Percentiles rank a stretch among this genome's conserved stretches.
These are phyloP conservation scores for Eulemur albifrons DNA, from an alignment of 2,797 vertebrate genomes.

Conservation along the genomic window DNA sequence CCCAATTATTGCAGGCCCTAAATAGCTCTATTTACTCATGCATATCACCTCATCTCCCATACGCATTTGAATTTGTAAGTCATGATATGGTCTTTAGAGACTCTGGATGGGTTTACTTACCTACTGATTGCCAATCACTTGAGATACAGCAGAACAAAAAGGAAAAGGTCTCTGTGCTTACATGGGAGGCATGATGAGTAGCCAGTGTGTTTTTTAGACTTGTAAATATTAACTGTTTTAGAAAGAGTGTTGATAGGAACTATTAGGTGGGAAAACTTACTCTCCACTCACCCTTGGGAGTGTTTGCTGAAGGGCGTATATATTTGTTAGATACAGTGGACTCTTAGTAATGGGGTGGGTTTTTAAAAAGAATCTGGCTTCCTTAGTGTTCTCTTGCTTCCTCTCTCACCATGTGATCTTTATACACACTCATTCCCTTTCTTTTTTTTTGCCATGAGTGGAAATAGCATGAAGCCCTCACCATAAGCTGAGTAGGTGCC, in stretches of 20 bases:
- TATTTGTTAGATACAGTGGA: background rate
- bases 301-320: background rate
- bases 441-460: background rate
- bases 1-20: background rate
- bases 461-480: background rate
- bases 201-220: background rate
- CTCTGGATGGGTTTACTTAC: background rate
- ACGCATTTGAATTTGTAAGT: background rate
- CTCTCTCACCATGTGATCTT: background rate
- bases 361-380: background rate
- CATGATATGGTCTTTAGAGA: background rate
- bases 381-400: background rate
- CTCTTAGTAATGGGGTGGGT: background rate
- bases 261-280: background rate
- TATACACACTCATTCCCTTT: background rate
- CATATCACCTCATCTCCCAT: background rate
- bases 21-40: background rate
- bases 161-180: background rate
- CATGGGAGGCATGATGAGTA: background rate
- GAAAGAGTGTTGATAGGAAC: background rate
- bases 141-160: conserved; percentile 7
- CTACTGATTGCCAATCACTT: background rate
- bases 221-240: background rate
- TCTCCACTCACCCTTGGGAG: background rate
- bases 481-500: background rate